Conservation (phyloP, 2,888 invertebrate genomes). For the Platerodrilus igneus region DNA sequence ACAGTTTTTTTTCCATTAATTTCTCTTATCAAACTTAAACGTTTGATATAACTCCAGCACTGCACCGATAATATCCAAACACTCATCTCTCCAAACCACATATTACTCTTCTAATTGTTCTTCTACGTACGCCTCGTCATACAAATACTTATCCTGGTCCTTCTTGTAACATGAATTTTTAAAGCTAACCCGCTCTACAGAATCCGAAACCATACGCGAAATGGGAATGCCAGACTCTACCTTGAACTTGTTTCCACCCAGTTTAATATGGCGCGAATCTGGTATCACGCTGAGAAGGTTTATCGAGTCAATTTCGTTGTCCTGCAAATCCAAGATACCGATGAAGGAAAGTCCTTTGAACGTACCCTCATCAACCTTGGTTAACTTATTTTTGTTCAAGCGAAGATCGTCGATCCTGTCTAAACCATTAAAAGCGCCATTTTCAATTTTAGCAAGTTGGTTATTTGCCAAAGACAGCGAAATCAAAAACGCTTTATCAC, state of each 20-base stretch:
- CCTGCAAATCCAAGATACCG: constrained; percentile 13
- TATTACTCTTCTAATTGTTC: too few relatives aligned
- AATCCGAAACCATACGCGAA: too few relatives aligned
- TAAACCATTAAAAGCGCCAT: constrained; percentile 16
- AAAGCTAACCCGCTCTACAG: too few relatives aligned
- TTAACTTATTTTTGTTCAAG: constrained; percentile 10
- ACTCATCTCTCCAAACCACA: too few relatives aligned
- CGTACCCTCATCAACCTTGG: constrained; percentile 4
- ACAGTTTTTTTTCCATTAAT: too few relatives aligned
- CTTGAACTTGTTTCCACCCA: constrained; percentile 14
- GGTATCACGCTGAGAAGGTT: constrained; percentile 7
- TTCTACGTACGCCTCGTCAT: too few relatives aligned
- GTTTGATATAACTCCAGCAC: too few relatives aligned
- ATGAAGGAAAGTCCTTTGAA: constrained; percentile 13
- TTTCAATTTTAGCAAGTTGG: constrained; percentile 9
- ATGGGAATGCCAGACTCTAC: too few relatives aligned
- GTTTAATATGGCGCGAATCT: constrained; percentile 10
- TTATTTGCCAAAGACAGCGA: constrained; percentile 10
- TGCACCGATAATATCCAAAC: too few relatives aligned
- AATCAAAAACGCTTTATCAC: constrained; percentile 13
- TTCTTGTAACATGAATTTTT: too few relatives aligned
- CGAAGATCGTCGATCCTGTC: constrained; percentile 18
- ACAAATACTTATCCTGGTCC: too few relatives aligned
- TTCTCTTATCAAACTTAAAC: too few relatives aligned
- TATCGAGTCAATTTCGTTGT: constrained; percentile 8